Evolutionary conservation across 2,888 invertebrate species (phyloP).

Genomic region (Endotricha flammealis): DNA sequence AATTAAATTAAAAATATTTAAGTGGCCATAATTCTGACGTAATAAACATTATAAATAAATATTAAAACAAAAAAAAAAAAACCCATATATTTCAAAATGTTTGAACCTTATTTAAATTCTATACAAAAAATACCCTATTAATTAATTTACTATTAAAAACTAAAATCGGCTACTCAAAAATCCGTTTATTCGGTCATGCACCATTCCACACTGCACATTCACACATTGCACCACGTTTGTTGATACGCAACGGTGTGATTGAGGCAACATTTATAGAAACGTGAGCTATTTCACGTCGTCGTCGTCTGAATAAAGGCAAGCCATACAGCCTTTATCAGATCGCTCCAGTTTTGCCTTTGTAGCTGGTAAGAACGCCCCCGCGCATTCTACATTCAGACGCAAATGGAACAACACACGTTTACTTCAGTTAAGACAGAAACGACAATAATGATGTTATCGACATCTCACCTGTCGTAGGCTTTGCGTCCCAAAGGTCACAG

Average conservation of each 20-base stretch:
- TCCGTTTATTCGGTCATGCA: too few species aligned
- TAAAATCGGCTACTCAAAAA: too few species aligned
- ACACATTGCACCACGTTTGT: neutral
- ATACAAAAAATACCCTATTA: too few species aligned
- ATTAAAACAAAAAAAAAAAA: too few species aligned
- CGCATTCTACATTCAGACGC: neutral
- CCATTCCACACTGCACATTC: too few species aligned
- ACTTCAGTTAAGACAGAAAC: neutral
- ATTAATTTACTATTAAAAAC: too few species aligned
- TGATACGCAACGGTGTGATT: constrained; percentile 8
- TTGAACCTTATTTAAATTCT: too few species aligned
- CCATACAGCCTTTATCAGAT: constrained; percentile 21
- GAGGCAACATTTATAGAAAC: neutral
- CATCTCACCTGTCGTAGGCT: neutral
- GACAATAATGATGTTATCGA: neutral
- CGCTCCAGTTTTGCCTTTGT: constrained; percentile 19
- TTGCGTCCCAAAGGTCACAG: too few species aligned
- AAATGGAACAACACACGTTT: constrained; percentile 1
- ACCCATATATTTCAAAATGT: too few species aligned
- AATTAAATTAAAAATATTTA: too few species aligned
- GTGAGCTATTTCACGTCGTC: constrained; percentile 6
- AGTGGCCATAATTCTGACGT: too few species aligned
- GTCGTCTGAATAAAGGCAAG: constrained; percentile 13
- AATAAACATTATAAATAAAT: too few species aligned
- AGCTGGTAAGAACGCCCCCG: constrained; percentile 17